These are phyloP conservation scores for Semotilus atromaculatus DNA, from an alignment of 2,797 vertebrate genomes.

Conservation along the genomic window DNA sequence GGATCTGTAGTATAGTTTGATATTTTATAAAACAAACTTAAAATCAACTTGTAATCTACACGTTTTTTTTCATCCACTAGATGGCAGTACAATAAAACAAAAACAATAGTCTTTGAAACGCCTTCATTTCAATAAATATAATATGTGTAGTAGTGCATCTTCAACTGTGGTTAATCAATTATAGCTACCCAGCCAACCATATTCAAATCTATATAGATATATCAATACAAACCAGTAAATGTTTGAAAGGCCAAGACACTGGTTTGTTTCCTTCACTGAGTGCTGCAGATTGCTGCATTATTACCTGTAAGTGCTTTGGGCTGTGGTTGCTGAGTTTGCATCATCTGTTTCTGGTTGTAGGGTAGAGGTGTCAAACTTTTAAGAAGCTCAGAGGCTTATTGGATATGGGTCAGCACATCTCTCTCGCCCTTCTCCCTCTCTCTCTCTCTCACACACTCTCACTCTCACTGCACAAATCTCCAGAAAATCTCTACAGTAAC, in stretches of 20 bases:
- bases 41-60: not conserved
- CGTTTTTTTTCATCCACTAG: not conserved
- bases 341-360: conserved; percentile 72
- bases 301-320: conserved; percentile 24
- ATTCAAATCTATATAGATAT: not conserved
- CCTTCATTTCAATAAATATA: not conserved
- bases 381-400: conserved; percentile 89
- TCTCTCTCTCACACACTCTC: conserved; percentile 11
- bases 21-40: not conserved
- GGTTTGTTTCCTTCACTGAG: conserved; percentile 21
- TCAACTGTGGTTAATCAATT: not conserved
- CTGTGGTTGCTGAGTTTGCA: conserved; percentile 64
- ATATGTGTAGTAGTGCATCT: not conserved
- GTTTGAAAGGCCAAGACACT: not conserved
- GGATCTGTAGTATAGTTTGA: not conserved
- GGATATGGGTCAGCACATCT: conserved; percentile 80
- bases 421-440: conserved; percentile 32
- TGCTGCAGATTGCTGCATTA: conserved; percentile 1
- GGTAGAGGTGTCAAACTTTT: conserved; percentile 70
- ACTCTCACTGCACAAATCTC: conserved; percentile 2
- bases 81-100: conserved; percentile 18
- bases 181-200: not conserved
- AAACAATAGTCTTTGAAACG: not conserved
- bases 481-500: conserved; percentile 10
- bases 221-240: not conserved